Percentiles rank a stretch among this genome's conserved stretches.
Conservation (phyloP, 2,888 invertebrate genomes). For the Rhamphomyia laevipes region DNA sequence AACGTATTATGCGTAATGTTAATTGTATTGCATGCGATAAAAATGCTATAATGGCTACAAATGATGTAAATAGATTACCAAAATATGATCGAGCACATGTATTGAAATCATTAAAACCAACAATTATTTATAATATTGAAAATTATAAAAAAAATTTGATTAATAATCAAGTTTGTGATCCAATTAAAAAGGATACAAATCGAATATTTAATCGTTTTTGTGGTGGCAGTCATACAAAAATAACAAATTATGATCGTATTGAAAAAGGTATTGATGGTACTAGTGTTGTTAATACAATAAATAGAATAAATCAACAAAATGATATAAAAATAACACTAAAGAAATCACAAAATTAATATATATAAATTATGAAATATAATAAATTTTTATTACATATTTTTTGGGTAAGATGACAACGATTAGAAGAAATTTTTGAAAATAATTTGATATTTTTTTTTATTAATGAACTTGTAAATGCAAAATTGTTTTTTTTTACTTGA, state of each 20-base stretch:
- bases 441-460: no score
- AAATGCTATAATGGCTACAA: conserved; percentile 57
- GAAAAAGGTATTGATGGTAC: conserved; percentile 17
- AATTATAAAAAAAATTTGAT: conserved; percentile 37
- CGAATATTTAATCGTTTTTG: conserved; percentile 48
- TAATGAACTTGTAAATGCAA: no score
- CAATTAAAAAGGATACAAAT: conserved; percentile 2
- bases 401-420: no score
- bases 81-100: conserved; percentile 44
- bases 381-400: no score
- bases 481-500: no score
- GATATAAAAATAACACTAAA: no score
- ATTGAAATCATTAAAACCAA: conserved; percentile 51
- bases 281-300: no score
- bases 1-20: conserved; percentile 53
- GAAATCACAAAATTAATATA: no score
- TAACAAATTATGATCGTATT: conserved; percentile 58
- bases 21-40: conserved; percentile 70
- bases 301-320: no score
- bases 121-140: conserved; percentile 61
- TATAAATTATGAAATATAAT: no score
- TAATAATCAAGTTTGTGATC: conserved; percentile 27
- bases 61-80: conserved; percentile 40
- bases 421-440: no score
- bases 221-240: conserved; percentile 64